phyloP scores from a whole-genome alignment of 2,113 vertebrate species.

The Erythrocercus mccallii region DNA sequence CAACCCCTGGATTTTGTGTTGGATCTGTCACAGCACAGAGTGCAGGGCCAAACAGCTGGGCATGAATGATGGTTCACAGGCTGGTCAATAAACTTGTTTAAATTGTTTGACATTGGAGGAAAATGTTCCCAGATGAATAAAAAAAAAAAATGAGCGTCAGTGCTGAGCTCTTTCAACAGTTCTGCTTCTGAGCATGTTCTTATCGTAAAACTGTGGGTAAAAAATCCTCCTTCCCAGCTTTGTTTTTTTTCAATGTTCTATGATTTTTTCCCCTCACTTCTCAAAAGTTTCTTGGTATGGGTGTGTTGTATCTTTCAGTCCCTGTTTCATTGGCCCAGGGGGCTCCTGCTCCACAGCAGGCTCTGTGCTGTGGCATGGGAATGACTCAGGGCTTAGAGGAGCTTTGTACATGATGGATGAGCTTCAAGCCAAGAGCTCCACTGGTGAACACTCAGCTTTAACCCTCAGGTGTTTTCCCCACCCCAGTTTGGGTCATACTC shows the following conservation, averaged over 20 bases:
- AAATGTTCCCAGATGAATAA: background rate
- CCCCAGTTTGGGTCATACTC: background rate
- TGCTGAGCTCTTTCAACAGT: background rate
- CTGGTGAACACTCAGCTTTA: background rate
- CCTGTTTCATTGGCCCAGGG: background rate
- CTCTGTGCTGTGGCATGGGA: background rate
- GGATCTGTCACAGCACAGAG: background rate
- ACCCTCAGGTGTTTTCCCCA: background rate
- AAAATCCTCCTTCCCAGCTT: background rate
- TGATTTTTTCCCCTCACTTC: background rate
- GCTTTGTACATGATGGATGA: background rate
- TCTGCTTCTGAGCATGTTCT: background rate
- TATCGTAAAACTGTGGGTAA: background rate
- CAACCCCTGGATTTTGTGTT: background rate
- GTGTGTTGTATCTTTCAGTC: background rate
- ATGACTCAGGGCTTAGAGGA: background rate
- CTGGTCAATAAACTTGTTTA: background rate
- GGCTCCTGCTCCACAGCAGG: background rate
- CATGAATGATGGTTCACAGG: background rate
- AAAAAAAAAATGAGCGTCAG: background rate
- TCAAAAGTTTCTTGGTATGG: background rate
- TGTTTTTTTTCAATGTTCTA: background rate
- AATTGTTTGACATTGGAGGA: background rate
- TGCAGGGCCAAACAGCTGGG: background rate
- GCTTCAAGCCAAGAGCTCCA: background rate